Conservation (phyloP, 2,113 vertebrate species). For the Halcyon senegalensis region DNA sequence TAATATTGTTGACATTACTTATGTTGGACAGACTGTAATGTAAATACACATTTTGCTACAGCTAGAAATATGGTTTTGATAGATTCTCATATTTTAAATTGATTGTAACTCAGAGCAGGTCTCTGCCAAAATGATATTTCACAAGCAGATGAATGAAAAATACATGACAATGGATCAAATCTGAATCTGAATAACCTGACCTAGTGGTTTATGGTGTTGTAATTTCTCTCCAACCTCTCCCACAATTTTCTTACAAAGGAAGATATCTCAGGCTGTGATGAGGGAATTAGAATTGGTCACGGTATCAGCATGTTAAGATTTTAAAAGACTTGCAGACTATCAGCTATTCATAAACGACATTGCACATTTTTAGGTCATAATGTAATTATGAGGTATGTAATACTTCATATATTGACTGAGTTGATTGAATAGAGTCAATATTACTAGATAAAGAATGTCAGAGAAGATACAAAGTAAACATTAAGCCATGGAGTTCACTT, state of each 20-base stretch:
- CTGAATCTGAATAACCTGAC: slow-evolving; percentile 50
- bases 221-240: background rate
- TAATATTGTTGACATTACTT: slow-evolving; percentile 72
- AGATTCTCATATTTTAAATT: slow-evolving; percentile 71
- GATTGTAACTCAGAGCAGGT: slow-evolving; percentile 62
- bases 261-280: slow-evolving; percentile 13
- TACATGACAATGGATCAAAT: slow-evolving; percentile 63
- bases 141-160: slow-evolving; percentile 68
- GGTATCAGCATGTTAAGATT: slow-evolving; percentile 15
- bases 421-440: slow-evolving; percentile 37
- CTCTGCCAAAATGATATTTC: slow-evolving; percentile 68
- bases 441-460: slow-evolving; percentile 2
- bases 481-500: background rate
- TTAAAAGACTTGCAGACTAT: slow-evolving; percentile 61
- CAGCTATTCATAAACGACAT: slow-evolving; percentile 65
- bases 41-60: slow-evolving; percentile 73
- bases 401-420: slow-evolving; percentile 49
- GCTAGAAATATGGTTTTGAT: slow-evolving; percentile 77
- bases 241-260: slow-evolving; percentile 49
- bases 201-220: slow-evolving; percentile 29
- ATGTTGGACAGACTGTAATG: slow-evolving; percentile 69
- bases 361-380: slow-evolving; percentile 63
- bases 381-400: slow-evolving; percentile 51
- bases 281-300: slow-evolving; percentile 63
- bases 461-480: slow-evolving; percentile 39